A percentile compares a stretch with the other conserved stretches of the same genome.
These are phyloP conservation scores for Lytechinus pictus DNA, from an alignment of 35 echinoderm and acorn worm species.

Conservation along the genomic window DNA sequence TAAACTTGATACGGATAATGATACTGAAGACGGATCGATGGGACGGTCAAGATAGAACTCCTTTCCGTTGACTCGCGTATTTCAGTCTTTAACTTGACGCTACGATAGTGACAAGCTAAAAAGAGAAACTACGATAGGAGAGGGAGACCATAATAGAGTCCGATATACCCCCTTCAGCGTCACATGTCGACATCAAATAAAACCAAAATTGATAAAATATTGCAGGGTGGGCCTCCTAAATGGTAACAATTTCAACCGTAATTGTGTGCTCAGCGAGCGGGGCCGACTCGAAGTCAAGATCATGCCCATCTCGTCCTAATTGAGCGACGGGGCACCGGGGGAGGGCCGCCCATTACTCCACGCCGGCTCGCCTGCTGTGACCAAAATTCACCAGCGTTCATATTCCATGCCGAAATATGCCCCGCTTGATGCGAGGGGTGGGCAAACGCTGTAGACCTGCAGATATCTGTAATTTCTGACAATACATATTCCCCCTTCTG, in stretches of 20 bases:
- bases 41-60: neutral
- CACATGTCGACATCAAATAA: slow-evolving; percentile 34
- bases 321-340: slow-evolving; percentile 40
- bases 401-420: slow-evolving; percentile 20
- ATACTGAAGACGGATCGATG: neutral
- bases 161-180: neutral
- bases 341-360: slow-evolving; percentile 33
- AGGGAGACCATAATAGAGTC: neutral
- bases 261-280: slow-evolving; percentile 37
- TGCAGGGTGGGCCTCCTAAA: slow-evolving; percentile 49
- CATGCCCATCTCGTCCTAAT: slow-evolving; percentile 29
- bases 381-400: slow-evolving; percentile 21
- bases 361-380: slow-evolving; percentile 7
- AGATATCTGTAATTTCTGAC: slow-evolving; percentile 3
- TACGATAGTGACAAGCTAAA: neutral
- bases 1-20: no score
- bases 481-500: neutral
- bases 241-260: slow-evolving; percentile 59
- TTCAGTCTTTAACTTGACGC: neutral
- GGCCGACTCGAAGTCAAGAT: slow-evolving; percentile 7
- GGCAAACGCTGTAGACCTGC: neutral
- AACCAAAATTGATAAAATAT: slow-evolving; percentile 54
- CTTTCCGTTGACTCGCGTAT: neutral
- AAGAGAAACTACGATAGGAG: neutral
- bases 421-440: neutral